Percentiles rank a stretch among this genome's conserved stretches.
Conservation (phyloP, 2,113 vertebrate genomes). For the Cygnus buccinator region DNA sequence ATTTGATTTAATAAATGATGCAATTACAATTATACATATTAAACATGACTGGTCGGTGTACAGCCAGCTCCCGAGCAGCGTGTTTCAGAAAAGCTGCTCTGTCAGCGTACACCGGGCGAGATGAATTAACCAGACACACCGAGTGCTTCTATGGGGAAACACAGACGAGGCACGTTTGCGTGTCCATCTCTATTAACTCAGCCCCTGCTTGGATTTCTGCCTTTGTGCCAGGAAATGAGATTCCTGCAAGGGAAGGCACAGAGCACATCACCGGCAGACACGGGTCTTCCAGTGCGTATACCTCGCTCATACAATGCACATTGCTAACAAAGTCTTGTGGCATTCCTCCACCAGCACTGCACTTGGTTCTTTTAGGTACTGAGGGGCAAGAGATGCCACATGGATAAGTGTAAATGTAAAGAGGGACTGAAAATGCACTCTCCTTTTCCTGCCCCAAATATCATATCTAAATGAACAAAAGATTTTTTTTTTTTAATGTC, state of each 20-base stretch:
- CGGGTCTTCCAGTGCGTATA: accelerated
- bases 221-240: neutral
- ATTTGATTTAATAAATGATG: constrained; percentile 11
- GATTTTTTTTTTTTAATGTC: accelerated
- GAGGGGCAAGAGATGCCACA: accelerated
- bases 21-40: constrained; percentile 1
- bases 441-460: neutral
- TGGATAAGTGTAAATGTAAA: neutral
- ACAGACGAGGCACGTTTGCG: accelerated
- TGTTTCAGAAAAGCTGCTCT: neutral
- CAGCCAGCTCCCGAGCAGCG: neutral
- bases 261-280: accelerated
- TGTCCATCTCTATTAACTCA: neutral
- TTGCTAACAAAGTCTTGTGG: neutral
- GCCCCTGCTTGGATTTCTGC: neutral
- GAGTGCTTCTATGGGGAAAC: neutral
- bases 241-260: neutral
- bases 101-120: neutral
- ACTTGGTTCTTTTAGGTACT: accelerated
- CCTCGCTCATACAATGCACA: neutral
- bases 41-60: neutral
- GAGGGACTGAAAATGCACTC: accelerated
- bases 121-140: neutral
- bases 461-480: neutral
- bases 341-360: neutral